Evolutionary conservation across 2,797 vertebrate genomes (phyloP).

Genomic region (Psittacula derbiana): DNA sequence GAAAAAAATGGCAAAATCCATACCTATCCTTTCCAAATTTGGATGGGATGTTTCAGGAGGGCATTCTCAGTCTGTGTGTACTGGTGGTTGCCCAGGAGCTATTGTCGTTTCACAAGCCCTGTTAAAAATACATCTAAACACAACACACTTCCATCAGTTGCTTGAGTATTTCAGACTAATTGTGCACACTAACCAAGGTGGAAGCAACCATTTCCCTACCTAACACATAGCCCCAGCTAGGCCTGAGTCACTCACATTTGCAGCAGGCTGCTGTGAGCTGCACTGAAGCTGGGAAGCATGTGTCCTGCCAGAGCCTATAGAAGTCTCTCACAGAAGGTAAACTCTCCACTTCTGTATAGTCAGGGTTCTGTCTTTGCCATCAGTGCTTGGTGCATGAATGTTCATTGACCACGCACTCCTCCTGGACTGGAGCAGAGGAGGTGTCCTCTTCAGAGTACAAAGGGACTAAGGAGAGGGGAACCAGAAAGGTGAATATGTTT

Average conservation of each 20-base stretch:
- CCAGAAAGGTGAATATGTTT: neutral
- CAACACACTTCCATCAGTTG: neutral
- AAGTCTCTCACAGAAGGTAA: accelerated
- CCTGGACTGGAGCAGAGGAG: neutral
- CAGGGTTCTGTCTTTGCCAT: neutral
- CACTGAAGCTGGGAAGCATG: neutral
- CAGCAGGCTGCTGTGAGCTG: neutral
- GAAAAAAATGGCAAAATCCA: neutral
- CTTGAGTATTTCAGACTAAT: neutral
- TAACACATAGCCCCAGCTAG: neutral
- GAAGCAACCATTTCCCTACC: neutral
- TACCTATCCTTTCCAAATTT: neutral
- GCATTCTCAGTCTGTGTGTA: neutral
- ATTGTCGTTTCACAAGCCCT: neutral
- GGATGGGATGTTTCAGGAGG: neutral
- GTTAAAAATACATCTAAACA: neutral
- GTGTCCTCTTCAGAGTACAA: neutral
- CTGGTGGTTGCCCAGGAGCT: neutral
- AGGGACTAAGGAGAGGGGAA: neutral
- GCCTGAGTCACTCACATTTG: neutral
- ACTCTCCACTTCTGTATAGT: neutral
- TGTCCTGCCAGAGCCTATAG: neutral
- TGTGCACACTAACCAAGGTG: neutral
- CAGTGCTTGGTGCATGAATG: accelerated
- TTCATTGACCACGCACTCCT: neutral